Evolutionary conservation across 30 jellyfish, hydroid and myxozoan genomes (phyloP).

Genomic region (Nemopilema nomurai): DNA sequence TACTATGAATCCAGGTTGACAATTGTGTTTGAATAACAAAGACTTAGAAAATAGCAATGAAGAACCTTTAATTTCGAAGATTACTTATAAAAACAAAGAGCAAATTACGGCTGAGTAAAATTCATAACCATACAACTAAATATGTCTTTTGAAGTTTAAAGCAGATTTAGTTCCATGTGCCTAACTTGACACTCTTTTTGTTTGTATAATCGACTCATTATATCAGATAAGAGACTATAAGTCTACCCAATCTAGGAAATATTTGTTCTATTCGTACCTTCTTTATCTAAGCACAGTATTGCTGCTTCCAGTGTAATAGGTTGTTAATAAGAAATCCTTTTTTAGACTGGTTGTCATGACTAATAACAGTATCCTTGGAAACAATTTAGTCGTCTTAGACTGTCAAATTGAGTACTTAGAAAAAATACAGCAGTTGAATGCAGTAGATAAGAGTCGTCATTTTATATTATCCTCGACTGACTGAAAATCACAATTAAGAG

Average conservation of each 20-base stretch:
- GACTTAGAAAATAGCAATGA: background rate
- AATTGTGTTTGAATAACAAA: background rate
- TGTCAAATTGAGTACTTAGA: background rate
- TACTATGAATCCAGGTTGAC: no score
- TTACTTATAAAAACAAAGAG: background rate
- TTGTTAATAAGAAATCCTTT: background rate
- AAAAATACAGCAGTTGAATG: background rate
- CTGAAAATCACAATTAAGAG: background rate
- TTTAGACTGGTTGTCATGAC: background rate
- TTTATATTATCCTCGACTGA: background rate
- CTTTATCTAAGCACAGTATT: background rate
- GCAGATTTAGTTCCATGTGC: background rate
- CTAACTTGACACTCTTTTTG: background rate
- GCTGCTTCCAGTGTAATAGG: background rate
- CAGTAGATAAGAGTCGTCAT: no score
- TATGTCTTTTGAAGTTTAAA: background rate
- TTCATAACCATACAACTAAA: background rate
- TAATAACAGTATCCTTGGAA: background rate
- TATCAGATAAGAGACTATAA: background rate
- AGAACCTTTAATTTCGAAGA: background rate
- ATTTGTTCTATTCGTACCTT: no score
- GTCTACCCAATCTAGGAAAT: background rate
- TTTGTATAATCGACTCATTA: background rate
- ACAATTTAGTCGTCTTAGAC: background rate
- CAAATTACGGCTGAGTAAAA: background rate